Conservation (phyloP, 2,797 vertebrate species). For the Sarcoramphus papa region DNA sequence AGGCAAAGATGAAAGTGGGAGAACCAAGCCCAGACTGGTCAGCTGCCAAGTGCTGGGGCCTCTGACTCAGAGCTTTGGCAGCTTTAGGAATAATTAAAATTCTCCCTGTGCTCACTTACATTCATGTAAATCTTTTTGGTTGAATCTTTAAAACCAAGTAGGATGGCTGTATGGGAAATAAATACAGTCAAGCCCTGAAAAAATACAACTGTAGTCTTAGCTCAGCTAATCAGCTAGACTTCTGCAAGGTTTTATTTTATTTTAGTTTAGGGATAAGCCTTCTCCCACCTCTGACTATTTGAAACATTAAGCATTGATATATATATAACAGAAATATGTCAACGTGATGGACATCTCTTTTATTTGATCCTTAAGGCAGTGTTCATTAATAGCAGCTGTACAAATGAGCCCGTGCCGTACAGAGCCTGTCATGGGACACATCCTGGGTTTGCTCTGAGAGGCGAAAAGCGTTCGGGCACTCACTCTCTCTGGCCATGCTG, state of each 20-base stretch:
- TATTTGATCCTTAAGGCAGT: not conserved
- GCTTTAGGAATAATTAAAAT: not conserved
- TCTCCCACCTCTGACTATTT: not conserved
- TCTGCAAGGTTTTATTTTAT: not conserved
- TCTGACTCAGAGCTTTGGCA: not conserved
- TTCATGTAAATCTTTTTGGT: not conserved
- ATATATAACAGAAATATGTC: not conserved
- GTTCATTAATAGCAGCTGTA: not conserved
- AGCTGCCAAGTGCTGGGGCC: not conserved
- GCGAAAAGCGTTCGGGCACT: accelerated
- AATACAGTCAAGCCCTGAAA: not conserved
- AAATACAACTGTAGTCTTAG: not conserved
- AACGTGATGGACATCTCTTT: not conserved
- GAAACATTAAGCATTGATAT: not conserved
- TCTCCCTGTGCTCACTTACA: not conserved
- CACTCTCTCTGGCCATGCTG: accelerated
- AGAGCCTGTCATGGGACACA: accelerated
- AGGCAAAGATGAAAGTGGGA: not conserved
- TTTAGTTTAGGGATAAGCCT: not conserved
- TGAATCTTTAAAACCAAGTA: not conserved
- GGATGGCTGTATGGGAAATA: not conserved
- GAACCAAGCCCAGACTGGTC: not conserved
- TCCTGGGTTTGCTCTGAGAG: not conserved
- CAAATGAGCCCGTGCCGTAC: not conserved
- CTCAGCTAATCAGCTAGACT: not conserved